Evolutionary conservation across 2,888 invertebrate species (phyloP), one percentile per base, ranked within the genome.

Genomic region (Rotaria macrura): DNA sequence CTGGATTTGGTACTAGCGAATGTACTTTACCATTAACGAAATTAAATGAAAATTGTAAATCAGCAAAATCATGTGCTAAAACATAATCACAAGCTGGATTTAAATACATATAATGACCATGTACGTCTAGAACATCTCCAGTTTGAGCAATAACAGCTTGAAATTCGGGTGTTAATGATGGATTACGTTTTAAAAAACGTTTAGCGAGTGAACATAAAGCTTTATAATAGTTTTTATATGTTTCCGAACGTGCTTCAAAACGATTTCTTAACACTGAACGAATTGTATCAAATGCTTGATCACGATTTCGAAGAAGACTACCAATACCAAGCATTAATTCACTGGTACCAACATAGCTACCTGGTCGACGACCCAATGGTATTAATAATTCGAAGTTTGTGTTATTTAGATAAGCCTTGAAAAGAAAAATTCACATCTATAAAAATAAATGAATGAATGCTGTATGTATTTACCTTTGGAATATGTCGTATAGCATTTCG

Each of bases 41-140:
- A 12, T 43, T 34, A 17, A 79, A 79, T 79, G 79, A 79, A 43
- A 79, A 79, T 43, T 79, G 79, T 79, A 79, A 79, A 79, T 79
- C 43, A 43, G 43, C n/a, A 43, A 79, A 79, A 79, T 79, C 79
- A 79, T 79, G 79, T 38, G n/a, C 23, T 43, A 79, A 25, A 2
- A 79, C n/a, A 79, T 79, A 43, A 43, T 43, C 79, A 79, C 79
- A 79, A 0, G n/a, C 43, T 43, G 79, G 40, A 79, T 79, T 79
- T 14, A 79, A 79, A 79, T 79, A 40, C 4, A 79, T 43, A 79
- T 79, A 79, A 43, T 79, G 25, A 25, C 79, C 79, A 43, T 79
- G 79, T 43, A 79, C 25, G 14, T 79, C 79, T 14, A 79, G 43
- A 25, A 25, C 79, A 79, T 79, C 43, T n/a, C 79, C 79, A 38